These are phyloP conservation scores for Axea sp. DNA, from an alignment of 2,888 invertebrate genomes.

Conservation along the genomic window DNA sequence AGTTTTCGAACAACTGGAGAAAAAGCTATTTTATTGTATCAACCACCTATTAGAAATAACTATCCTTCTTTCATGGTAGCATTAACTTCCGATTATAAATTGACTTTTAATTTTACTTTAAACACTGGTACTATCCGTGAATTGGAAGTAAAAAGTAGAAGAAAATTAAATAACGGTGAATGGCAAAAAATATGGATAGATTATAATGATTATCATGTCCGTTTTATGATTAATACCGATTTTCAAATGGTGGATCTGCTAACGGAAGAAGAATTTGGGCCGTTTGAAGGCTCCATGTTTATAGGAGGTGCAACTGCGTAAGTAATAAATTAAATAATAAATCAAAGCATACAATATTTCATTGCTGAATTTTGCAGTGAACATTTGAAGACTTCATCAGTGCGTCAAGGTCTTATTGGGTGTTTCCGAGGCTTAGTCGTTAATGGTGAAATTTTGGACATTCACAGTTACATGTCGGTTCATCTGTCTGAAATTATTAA, in stretches of 20 bases:
- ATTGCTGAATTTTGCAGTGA: constrained; percentile 81
- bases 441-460: constrained; percentile 93
- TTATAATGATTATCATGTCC: constrained; percentile 94
- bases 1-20: constrained; percentile 95
- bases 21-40: constrained; percentile 93
- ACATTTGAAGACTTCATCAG: constrained; percentile 89
- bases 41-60: constrained; percentile 92
- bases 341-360: too few relatives aligned
- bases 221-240: constrained; percentile 95
- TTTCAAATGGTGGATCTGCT: constrained; percentile 92
- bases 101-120: constrained; percentile 93
- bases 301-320: constrained; percentile 95
- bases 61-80: constrained; percentile 96
- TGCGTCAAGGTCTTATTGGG: constrained; percentile 93
- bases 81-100: constrained; percentile 89
- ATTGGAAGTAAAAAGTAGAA: constrained; percentile 89
- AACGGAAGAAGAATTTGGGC: constrained; percentile 93
- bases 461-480: constrained; percentile 95
- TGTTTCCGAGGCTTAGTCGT: constrained; percentile 96
- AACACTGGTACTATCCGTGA: constrained; percentile 91
- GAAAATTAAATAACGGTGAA: constrained; percentile 93
- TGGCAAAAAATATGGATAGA: constrained; percentile 99
- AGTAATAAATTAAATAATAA: too few relatives aligned
- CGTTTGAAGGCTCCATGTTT: constrained; percentile 95
- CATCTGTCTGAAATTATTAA: constrained; percentile 94